Base-by-base conservation (phyloP, 2,888 invertebrate genomes). In the Cheilosia scutellata region DNA sequence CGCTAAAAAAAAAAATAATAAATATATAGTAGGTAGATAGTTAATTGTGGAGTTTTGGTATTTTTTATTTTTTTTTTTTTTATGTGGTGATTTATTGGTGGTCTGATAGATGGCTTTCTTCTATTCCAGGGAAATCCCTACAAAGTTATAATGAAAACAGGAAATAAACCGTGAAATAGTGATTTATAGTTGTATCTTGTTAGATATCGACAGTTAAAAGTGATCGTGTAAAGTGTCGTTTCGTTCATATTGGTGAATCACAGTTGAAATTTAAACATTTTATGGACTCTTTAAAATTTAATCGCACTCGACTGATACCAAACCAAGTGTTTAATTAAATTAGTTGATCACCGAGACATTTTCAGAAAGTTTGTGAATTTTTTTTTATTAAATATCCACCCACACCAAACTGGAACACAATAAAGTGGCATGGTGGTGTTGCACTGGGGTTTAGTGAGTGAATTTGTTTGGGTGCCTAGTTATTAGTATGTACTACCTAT, bases 81-180 rank as follows among this genome's bases (percentile, higher is more conserved):
- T n/a, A 47, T 37, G 11, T 37, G 37, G 5, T 72, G 60, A 42
- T 53, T 62, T 72, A 42, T 42, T 51, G n/a, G n/a, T n/a, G n/a
- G 51, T 40, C 13, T 62, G 72, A 42, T 25, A 9, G 53, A 53
- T 62, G 44, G 29, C 5, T 72, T 44, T 11, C n/a, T 31, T 20
- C 20, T 57, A 6, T 70, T 27, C 20, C 9, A n/a, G 49, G 31
- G 31, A 6, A 11, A 37, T 37, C 37, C 9, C 11, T 37, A 11
- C 4, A 11, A 37, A 16, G 5, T 47, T 16, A 6, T 6, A 47
- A n/a, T 47, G n/a, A 47, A 16, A 47, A 16, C 37, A 37, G 37
- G 37, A 37, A 37, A 37, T 1, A 16, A 47, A 47, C 16, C 6
- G n/a, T 16, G 0, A 7, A 47, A n/a, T 47, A n/a, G 16, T 47